Percentiles rank a stretch among this genome's conserved stretches.
Conservation (phyloP, 2,888 invertebrate genomes). For the Parapristionchus giblindavisi region DNA sequence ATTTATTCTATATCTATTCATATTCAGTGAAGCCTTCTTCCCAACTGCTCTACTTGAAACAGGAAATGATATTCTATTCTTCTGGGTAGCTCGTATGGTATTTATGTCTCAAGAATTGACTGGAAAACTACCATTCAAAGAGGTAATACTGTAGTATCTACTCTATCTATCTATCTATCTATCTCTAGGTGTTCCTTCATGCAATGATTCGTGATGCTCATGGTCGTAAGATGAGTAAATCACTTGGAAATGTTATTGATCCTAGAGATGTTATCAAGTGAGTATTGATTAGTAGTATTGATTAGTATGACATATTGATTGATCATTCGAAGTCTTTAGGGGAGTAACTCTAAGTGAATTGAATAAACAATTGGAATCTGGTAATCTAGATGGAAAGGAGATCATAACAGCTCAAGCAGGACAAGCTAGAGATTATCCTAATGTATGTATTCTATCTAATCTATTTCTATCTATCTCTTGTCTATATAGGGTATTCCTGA, state of each 20-base stretch:
- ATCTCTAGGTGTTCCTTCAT: constrained; percentile 84
- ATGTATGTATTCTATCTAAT: constrained; percentile 37
- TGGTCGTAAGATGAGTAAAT: constrained; percentile 98
- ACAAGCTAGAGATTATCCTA: constrained; percentile 70
- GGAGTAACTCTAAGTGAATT: constrained; percentile 84
- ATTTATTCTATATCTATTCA: neutral
- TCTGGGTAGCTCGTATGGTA: constrained; percentile 99
- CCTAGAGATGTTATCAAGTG: constrained; percentile 88
- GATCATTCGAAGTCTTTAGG: constrained; percentile 49
- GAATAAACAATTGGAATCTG: constrained; percentile 79
- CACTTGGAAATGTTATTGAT: constrained; percentile 95
- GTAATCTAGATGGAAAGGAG: constrained; percentile 88
- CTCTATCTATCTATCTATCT: neutral
- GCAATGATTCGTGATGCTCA: constrained; percentile 97
- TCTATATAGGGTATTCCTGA: constrained; percentile 70
- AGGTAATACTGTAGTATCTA: constrained; percentile 69
- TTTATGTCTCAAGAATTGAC: constrained; percentile 92
- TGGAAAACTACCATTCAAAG: constrained; percentile 88
- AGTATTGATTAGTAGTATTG: neutral
- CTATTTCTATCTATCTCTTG: neutral
- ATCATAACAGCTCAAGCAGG: constrained; percentile 78
- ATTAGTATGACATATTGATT: constrained; percentile 5
- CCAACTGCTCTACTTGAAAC: constrained; percentile 87
- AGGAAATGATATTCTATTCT: constrained; percentile 93
- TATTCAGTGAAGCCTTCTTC: constrained; percentile 79